phyloP scores from a whole-genome alignment of 2,888 invertebrate species.

The Phragmatobia fuliginosa region DNA sequence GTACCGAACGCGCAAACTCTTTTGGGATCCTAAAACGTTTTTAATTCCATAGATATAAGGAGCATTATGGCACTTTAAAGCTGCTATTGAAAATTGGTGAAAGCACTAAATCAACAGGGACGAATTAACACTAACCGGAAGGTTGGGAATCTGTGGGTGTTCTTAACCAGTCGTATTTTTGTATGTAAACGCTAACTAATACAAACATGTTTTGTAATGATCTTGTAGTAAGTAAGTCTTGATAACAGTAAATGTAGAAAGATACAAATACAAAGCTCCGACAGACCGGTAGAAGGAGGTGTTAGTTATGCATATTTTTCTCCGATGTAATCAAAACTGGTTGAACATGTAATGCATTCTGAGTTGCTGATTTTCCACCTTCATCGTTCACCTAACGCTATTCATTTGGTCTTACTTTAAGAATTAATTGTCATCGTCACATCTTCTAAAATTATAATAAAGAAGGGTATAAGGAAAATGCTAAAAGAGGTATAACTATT shows the following conservation, averaged over 20 bases:
- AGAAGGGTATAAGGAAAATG: background rate
- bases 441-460: conserved; percentile 50
- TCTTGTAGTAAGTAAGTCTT: conserved; percentile 65
- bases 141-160: conserved; percentile 81
- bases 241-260: conserved; percentile 50
- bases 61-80: conserved; percentile 62
- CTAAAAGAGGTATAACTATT: background rate
- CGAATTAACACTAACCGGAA: conserved; percentile 81
- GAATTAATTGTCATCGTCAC: conserved; percentile 60
- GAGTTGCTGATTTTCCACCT: conserved; percentile 56
- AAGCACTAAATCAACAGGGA: conserved; percentile 79
- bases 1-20: conserved; percentile 57
- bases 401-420: conserved; percentile 56
- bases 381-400: conserved; percentile 62
- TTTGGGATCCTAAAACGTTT: conserved; percentile 42
- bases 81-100: conserved; percentile 62
- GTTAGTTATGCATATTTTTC: conserved; percentile 11
- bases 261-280: conserved; percentile 7
- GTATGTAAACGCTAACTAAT: conserved; percentile 72
- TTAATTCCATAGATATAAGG: conserved; percentile 62
- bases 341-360: conserved; percentile 39
- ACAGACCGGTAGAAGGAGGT: conserved; percentile 10
- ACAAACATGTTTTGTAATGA: conserved; percentile 62
- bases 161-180: conserved; percentile 77
- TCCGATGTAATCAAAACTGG: conserved; percentile 20